Base-by-base conservation (phyloP, 2,797 vertebrate species). In the Tinamus major region DNA sequence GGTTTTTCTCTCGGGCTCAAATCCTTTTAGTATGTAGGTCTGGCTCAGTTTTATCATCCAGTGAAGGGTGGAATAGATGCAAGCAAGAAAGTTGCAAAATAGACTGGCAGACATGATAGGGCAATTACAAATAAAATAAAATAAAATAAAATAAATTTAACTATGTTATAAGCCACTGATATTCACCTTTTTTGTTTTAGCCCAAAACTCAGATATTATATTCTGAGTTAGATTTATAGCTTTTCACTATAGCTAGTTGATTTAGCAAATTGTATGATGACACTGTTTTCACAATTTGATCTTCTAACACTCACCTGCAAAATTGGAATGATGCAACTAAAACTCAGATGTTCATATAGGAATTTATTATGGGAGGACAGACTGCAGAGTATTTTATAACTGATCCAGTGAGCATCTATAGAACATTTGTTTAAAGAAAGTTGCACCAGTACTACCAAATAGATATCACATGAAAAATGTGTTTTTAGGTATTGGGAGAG, bases 71-170 rank as follows among this genome's bases (percentile, higher is more conserved):
- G 39, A 85, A 64, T 18, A 39, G 37, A 63, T 39, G 5, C 55
- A 86, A 69, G 15, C 24, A 51, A 51, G 31, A 27, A 79, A 69
- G 18, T 11, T 44, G 51, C 29, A 4, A 6, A 84, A 68, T 49
- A 44, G 69, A 70, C 24, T 13, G 13, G 31, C 4, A 74, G 56
- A 61, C 35, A 6, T 11, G 63, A 79, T 14, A 46, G 53, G 10
- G 27, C 41, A n/a, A 48, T 10, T 44, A 24, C 8, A 39, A 39
- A 51, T n/a, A n/a, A n/a, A n/a, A n/a, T n/a, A 35, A 48, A 35
- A 23, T 0, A 0, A 51, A 35, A 44, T 35, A 23, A 0, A 0
- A 44, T 33, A 49, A 41, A 24, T 42, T 55, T 27, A 72, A 65
- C 13, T 41, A 2, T 3, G 13, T 7, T 27, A 12, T 46, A 10